Evolutionary conservation across 2,113 vertebrate genomes (phyloP).

Genomic region (Xenopus laevis): DNA sequence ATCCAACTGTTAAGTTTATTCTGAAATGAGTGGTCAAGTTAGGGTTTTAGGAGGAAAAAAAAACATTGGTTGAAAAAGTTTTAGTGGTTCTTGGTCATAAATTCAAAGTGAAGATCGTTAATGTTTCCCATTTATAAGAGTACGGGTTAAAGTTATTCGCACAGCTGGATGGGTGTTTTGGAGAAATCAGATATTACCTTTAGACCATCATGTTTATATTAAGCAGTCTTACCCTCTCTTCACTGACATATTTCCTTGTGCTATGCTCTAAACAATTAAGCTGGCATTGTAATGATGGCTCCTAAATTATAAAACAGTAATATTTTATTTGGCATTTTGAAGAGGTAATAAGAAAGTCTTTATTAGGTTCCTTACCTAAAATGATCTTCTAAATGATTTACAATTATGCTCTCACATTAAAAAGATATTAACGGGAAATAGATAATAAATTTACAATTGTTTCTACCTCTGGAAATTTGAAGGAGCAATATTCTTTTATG

Average conservation of each 20-base stretch:
- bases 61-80: no score
- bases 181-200: not conserved
- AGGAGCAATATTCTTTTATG: constrained; percentile 2
- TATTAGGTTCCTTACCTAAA: not conserved
- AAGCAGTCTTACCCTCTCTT: not conserved
- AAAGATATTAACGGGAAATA: constrained; percentile 1
- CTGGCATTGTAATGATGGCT: not conserved
- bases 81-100: no score
- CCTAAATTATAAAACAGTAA: not conserved
- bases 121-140: not conserved
- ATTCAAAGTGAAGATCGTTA: no score
- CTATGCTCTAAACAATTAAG: not conserved
- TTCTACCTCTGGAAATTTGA: not conserved
- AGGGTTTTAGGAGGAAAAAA: no score
- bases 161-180: no score
- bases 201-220: not conserved
- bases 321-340: constrained; percentile 1
- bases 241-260: not conserved
- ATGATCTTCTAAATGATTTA: constrained; percentile 13
- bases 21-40: no score
- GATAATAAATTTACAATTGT: not conserved
- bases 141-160: not conserved
- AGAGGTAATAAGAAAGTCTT: constrained; percentile 4
- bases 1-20: no score
- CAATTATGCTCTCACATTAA: not conserved